phyloP scores from a whole-genome alignment of 2,888 invertebrate species.

The Busseola fusca region DNA sequence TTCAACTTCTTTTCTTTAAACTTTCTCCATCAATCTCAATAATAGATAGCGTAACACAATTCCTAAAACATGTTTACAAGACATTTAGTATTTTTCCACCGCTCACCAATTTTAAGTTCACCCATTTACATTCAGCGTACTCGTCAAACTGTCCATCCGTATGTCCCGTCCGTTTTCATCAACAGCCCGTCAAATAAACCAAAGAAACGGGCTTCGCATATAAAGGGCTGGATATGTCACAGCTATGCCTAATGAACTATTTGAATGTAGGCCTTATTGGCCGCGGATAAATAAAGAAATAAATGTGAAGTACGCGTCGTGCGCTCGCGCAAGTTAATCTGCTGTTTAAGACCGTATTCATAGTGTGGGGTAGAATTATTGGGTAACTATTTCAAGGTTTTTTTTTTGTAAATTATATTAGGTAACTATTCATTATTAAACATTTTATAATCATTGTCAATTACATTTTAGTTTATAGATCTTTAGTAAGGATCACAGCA shows the following conservation, averaged over 20 bases:
- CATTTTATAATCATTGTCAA: neutral
- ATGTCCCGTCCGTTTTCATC: slow-evolving; percentile 73
- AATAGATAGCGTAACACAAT: slow-evolving; percentile 12
- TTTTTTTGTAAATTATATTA: slow-evolving; percentile 3
- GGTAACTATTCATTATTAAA: neutral
- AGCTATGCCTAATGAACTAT: slow-evolving; percentile 84
- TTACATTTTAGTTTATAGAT: neutral
- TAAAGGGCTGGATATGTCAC: slow-evolving; percentile 79
- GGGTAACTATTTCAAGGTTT: neutral
- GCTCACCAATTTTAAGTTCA: slow-evolving; percentile 10
- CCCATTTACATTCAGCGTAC: slow-evolving; percentile 33
- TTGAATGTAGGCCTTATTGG: slow-evolving; percentile 87
- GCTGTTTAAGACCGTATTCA: slow-evolving; percentile 76
- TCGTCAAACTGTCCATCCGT: slow-evolving; percentile 55
- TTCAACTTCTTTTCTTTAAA: no score
- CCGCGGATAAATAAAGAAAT: slow-evolving; percentile 84
- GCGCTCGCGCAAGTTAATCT: slow-evolving; percentile 83
- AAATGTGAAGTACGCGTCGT: slow-evolving; percentile 75
- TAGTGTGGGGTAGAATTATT: slow-evolving; percentile 54
- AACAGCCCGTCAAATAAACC: slow-evolving; percentile 78
- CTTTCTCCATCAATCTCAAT: slow-evolving; percentile 41
- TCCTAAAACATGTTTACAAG: slow-evolving; percentile 35
- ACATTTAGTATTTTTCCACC: slow-evolving; percentile 49
- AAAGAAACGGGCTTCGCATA: slow-evolving; percentile 79
- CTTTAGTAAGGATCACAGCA: neutral